Conservation (phyloP, 1,140 invertebrate species). For the Drosophila orosa region DNA sequence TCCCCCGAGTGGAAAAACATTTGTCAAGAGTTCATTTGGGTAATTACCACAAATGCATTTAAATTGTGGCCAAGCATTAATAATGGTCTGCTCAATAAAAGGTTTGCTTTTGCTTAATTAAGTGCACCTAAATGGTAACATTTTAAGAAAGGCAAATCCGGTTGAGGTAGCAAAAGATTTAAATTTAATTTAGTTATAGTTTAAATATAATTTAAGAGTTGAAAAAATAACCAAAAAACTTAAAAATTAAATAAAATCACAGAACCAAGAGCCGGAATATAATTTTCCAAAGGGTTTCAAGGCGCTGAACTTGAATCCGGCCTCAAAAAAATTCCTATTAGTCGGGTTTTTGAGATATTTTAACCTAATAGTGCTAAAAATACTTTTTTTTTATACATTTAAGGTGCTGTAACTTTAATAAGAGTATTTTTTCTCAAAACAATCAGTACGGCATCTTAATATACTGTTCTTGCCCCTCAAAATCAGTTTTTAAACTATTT, state of each 20-base stretch:
- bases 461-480: too few relatives aligned
- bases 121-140: neutral
- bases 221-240: neutral
- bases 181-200: neutral
- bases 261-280: too few relatives aligned
- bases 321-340: too few relatives aligned
- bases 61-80: neutral
- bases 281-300: too few relatives aligned
- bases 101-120: constrained; percentile 8
- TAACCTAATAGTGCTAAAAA: too few relatives aligned
- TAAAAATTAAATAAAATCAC: neutral
- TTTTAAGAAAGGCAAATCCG: neutral
- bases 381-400: too few relatives aligned
- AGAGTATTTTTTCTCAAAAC: too few relatives aligned
- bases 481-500: too few relatives aligned
- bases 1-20: constrained; percentile 13
- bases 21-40: constrained; percentile 19
- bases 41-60: constrained; percentile 25
- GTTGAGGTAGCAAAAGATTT: neutral
- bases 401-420: too few relatives aligned
- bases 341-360: too few relatives aligned
- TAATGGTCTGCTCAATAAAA: constrained; percentile 1
- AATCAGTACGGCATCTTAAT: too few relatives aligned
- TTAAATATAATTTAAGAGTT: neutral
- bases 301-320: too few relatives aligned